phyloP scores from a whole-genome alignment of 23 tunicate genomes.

The Botrylloides violaceus region DNA sequence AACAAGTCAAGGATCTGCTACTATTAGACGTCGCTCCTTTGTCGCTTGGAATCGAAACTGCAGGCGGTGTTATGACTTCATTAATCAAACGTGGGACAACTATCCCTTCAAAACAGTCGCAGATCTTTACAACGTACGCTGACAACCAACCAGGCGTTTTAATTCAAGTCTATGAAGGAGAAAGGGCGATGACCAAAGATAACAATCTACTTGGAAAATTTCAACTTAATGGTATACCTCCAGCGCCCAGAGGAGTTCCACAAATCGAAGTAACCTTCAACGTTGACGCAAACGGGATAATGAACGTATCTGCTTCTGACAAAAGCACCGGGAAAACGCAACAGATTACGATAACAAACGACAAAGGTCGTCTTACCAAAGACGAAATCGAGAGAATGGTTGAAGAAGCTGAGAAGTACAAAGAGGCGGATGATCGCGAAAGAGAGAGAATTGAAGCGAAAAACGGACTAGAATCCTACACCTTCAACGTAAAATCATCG shows the following conservation, averaged over 20 bases:
- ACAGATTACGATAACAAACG: constrained; percentile 38
- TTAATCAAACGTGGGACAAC: constrained; percentile 50
- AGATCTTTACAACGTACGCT: constrained; percentile 54
- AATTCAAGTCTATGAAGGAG: constrained; percentile 40
- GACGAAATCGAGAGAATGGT: constrained; percentile 44
- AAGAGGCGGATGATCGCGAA: constrained; percentile 16
- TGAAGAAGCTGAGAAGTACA: constrained; percentile 30
- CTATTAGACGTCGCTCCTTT: constrained; percentile 62
- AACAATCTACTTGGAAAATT: constrained; percentile 41
- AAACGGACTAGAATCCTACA: constrained; percentile 33
- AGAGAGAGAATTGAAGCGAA: constrained; percentile 27
- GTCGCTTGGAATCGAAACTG: constrained; percentile 62
- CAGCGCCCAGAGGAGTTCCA: constrained; percentile 40
- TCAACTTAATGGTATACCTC: constrained; percentile 31
- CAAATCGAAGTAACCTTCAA: constrained; percentile 42
- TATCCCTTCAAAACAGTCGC: constrained; percentile 40
- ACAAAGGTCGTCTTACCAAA: constrained; percentile 35
- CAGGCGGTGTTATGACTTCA: constrained; percentile 68
- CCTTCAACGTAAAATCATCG: constrained; percentile 18
- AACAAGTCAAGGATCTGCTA: constrained; percentile 37
- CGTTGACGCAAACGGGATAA: constrained; percentile 35
- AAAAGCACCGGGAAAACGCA: constrained; percentile 28
- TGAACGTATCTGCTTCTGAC: constrained; percentile 34
- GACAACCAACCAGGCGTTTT: constrained; percentile 69
- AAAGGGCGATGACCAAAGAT: constrained; percentile 35